Percentiles rank a stretch among this genome's conserved stretches.
These are phyloP conservation scores for Scytalopus superciliaris DNA, from an alignment of 2,113 vertebrate genomes.

Conservation along the genomic window DNA sequence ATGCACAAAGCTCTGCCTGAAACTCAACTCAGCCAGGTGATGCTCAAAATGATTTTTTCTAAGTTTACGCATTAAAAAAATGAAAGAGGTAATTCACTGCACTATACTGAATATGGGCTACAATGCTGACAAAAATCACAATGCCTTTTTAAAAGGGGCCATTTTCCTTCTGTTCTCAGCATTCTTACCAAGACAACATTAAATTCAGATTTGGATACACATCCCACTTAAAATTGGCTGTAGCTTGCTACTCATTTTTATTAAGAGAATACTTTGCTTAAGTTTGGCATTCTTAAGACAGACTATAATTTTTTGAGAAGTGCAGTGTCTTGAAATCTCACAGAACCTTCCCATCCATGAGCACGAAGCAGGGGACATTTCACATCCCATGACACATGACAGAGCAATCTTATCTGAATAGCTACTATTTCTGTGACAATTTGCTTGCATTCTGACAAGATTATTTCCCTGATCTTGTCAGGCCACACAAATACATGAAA, in stretches of 20 bases:
- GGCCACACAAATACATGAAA: background rate
- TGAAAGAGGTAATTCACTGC: background rate
- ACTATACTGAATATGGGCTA: background rate
- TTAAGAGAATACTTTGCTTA: background rate
- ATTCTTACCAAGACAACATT: background rate
- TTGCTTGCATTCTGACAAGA: background rate
- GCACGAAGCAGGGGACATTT: background rate
- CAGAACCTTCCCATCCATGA: background rate
- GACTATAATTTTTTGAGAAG: background rate
- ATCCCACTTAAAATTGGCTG: background rate
- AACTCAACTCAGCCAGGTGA: background rate
- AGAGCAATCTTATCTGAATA: background rate
- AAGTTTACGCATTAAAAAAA: background rate
- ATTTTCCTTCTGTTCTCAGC: background rate
- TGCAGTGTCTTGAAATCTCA: background rate
- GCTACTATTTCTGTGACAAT: background rate
- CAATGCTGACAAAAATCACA: background rate
- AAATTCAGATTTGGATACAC: background rate
- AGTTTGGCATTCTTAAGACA: background rate
- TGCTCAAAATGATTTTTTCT: background rate
- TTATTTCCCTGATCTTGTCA: background rate
- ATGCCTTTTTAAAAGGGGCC: background rate
- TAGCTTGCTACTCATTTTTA: background rate
- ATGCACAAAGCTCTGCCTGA: background rate
- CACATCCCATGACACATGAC: accelerated